Evolutionary conservation across 2,797 vertebrate species (phyloP).

Genomic region (Microctenopoma stevenorrisi): DNA sequence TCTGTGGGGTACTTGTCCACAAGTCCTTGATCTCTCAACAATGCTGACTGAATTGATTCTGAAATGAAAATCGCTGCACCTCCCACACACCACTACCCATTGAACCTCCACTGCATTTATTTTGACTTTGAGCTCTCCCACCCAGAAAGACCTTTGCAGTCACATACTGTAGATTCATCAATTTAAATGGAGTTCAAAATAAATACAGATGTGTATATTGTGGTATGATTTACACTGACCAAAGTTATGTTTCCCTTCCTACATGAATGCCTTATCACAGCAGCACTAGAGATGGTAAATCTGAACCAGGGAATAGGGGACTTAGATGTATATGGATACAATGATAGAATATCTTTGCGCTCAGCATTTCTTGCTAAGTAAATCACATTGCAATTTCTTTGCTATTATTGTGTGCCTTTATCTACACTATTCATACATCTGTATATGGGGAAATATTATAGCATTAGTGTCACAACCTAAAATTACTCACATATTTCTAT

Average conservation of each 20-base stretch:
- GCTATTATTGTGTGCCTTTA: constrained; percentile 5
- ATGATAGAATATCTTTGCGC: constrained; percentile 3
- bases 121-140: constrained; percentile 19
- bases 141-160: constrained; percentile 25
- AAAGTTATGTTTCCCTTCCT: constrained; percentile 22
- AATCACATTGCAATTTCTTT: constrained; percentile 28
- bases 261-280: constrained; percentile 6
- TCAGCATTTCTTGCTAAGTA: constrained; percentile 15
- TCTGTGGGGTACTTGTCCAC: constrained; percentile 68
- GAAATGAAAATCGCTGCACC: constrained; percentile 54
- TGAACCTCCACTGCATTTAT: constrained; percentile 40
- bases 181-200: constrained; percentile 9
- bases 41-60: constrained; percentile 61
- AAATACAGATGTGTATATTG: not conserved
- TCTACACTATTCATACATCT: constrained; percentile 9
- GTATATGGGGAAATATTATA: not conserved
- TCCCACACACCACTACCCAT: constrained; percentile 30
- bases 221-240: constrained; percentile 11
- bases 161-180: constrained; percentile 14
- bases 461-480: constrained; percentile 9
- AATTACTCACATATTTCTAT: constrained; percentile 12
- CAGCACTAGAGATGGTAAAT: not conserved
- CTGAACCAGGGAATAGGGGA: not conserved
- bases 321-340: not conserved
- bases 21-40: constrained; percentile 69